Evolutionary conservation across 2,888 invertebrate species (phyloP).

Genomic region (Meteorus colon): DNA sequence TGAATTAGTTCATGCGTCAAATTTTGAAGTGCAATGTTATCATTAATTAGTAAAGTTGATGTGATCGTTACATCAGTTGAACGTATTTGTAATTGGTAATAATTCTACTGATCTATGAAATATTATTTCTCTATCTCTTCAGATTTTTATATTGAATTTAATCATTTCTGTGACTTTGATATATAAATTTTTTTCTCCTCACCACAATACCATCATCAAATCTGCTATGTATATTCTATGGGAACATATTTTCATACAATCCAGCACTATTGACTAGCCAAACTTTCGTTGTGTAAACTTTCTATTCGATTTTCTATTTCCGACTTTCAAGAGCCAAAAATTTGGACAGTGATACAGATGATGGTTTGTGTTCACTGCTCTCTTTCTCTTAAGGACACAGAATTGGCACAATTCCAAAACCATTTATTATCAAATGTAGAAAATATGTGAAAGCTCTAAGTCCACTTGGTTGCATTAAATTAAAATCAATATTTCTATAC

Average conservation of each 20-base stretch:
- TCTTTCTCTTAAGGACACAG: neutral
- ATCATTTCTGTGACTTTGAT: too few species aligned
- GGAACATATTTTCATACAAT: too few species aligned
- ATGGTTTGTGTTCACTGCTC: neutral
- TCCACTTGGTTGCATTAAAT: neutral
- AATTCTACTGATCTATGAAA: neutral
- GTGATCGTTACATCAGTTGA: too few species aligned
- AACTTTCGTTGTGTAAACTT: too few species aligned
- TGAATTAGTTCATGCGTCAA: neutral
- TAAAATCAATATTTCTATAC: neutral
- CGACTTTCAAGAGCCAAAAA: neutral
- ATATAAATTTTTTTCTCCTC: too few species aligned
- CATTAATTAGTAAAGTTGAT: too few species aligned
- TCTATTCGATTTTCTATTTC: neutral
- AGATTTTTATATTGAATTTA: too few species aligned
- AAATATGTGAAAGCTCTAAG: slow-evolving; percentile 28
- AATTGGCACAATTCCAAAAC: slow-evolving; percentile 23
- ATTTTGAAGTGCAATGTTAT: too few species aligned
- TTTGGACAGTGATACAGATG: neutral
- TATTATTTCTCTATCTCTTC: neutral
- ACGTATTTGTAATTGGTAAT: neutral
- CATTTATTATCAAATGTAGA: neutral
- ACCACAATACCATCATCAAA: too few species aligned
- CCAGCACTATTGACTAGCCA: too few species aligned
- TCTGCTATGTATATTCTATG: too few species aligned